phyloP scores from a whole-genome alignment of 1,140 invertebrate species.

The Lepidurus apus region DNA sequence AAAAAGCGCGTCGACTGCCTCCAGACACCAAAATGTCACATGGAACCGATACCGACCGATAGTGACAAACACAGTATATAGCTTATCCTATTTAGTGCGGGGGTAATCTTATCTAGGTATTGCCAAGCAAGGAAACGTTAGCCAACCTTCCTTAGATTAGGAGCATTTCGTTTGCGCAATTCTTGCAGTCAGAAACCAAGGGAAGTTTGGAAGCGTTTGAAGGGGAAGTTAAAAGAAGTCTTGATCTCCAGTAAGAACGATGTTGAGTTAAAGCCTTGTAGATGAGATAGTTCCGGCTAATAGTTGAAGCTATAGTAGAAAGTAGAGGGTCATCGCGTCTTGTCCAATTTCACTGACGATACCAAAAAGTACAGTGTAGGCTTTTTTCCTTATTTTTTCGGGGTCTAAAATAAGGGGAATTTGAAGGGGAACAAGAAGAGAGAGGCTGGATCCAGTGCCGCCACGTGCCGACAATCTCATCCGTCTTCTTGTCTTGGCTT shows the following conservation, averaged over 20 bases:
- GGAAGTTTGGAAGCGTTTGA: not conserved
- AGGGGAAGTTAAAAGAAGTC: slow-evolving; percentile 11
- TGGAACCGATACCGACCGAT: no score
- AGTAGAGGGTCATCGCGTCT: not conserved
- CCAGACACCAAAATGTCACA: no score
- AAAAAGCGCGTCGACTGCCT: no score
- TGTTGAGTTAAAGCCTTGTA: not conserved
- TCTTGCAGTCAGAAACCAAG: not conserved
- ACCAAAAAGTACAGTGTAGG: not conserved
- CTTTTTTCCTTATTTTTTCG: not conserved
- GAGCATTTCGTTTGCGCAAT: not conserved
- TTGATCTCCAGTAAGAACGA: not conserved
- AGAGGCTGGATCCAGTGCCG: not conserved
- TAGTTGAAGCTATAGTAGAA: not conserved
- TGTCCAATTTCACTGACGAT: not conserved
- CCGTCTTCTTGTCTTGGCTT: not conserved
- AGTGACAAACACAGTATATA: no score
- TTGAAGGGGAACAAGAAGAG: not conserved
- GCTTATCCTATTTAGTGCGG: not conserved
- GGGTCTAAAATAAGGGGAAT: not conserved
- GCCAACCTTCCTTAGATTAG: not conserved
- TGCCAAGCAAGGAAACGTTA: not conserved
- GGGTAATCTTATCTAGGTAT: not conserved
- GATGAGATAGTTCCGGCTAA: slow-evolving; percentile 1
- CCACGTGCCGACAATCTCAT: slow-evolving; percentile 17